Evolutionary conservation across 2,113 vertebrate species (phyloP).

Genomic region (Choloepus hoffmanni): DNA sequence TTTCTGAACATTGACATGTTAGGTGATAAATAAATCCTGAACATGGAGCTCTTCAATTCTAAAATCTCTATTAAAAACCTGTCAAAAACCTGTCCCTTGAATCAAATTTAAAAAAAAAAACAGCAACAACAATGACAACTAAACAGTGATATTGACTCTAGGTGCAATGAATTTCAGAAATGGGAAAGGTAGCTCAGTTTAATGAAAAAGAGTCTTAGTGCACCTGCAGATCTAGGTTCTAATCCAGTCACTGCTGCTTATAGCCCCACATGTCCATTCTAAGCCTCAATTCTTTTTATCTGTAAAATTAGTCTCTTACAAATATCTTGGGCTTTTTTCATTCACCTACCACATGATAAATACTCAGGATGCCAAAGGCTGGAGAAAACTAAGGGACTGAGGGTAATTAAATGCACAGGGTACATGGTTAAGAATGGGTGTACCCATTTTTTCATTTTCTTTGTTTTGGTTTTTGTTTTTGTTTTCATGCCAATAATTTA

Average conservation of each 20-base stretch:
- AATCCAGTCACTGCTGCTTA: background rate
- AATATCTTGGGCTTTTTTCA: background rate
- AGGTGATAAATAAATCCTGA: no score
- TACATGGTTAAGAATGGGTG: background rate
- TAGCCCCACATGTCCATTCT: background rate
- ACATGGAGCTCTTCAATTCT: no score
- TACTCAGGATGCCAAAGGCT: background rate
- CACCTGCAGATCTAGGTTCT: background rate
- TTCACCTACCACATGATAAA: background rate
- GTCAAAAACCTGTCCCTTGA: no score
- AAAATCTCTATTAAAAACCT: no score
- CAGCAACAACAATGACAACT: background rate
- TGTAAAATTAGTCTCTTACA: background rate
- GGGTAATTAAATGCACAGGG: background rate
- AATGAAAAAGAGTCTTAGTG: background rate
- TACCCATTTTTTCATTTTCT: no score
- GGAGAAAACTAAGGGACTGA: background rate
- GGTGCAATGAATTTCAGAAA: background rate
- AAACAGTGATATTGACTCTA: background rate
- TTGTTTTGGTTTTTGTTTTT: no score
- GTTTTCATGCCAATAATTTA: no score
- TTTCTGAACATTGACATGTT: no score
- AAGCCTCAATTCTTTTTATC: background rate
- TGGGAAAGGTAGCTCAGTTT: background rate
- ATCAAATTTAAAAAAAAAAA: no score